Evolutionary conservation across 2,113 vertebrate genomes (phyloP).

Genomic region (Heterochromis multidens): DNA sequence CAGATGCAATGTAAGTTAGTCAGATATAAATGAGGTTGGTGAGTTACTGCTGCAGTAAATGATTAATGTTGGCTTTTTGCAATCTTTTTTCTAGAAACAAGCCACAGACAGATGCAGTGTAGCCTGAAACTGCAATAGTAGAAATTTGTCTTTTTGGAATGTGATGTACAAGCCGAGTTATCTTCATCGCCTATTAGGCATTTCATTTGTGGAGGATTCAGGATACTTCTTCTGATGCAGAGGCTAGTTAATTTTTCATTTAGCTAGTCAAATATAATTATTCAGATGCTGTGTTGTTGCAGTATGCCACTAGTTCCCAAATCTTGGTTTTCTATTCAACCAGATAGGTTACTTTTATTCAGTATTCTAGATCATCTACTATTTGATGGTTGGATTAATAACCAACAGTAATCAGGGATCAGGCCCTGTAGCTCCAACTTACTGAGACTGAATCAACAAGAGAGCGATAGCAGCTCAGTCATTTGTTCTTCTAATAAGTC

Average conservation of each 20-base stretch:
- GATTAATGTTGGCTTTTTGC: constrained; percentile 38
- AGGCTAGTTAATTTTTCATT: neutral
- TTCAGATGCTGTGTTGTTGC: neutral
- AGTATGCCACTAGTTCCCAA: neutral
- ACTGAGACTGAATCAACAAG: neutral
- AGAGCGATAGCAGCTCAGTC: neutral
- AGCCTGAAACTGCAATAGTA: constrained; percentile 39
- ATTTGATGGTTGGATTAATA: neutral
- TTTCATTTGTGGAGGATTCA: constrained; percentile 30
- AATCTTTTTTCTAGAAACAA: constrained; percentile 34
- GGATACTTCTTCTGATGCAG: neutral
- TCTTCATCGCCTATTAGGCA: constrained; percentile 12
- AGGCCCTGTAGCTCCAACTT: neutral
- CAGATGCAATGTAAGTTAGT: constrained; percentile 8
- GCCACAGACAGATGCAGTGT: constrained; percentile 20
- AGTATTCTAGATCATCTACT: neutral
- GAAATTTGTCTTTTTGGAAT: constrained; percentile 39
- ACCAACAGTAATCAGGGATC: neutral
- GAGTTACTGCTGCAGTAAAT: constrained; percentile 31
- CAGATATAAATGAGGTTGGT: constrained; percentile 21
- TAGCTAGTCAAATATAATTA: neutral
- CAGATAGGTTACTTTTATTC: neutral
- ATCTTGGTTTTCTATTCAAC: constrained; percentile 1
- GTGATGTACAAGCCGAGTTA: constrained; percentile 25
- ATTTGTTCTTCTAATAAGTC: neutral